A percentile compares a stretch with the other conserved stretches of the same genome.
These are phyloP conservation scores for Enteromius afrohamiltoni DNA, from an alignment of 2,797 vertebrate species.

Conservation along the genomic window DNA sequence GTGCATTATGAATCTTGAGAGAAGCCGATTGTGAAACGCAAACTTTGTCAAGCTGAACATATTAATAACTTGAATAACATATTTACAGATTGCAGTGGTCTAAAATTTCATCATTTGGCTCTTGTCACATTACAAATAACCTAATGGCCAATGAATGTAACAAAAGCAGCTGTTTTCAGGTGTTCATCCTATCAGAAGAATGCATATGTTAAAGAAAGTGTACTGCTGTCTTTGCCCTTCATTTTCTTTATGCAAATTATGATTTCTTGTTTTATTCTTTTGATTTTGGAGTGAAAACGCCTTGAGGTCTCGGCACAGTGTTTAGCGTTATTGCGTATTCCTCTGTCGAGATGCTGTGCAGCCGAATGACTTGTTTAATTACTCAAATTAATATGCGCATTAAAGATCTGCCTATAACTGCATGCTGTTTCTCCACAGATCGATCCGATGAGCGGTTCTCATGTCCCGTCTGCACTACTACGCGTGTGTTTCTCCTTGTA, in stretches of 20 bases:
- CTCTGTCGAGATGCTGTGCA: constrained; percentile 6
- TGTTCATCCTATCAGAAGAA: neutral
- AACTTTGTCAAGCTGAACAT: neutral
- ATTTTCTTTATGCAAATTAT: neutral
- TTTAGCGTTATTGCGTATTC: constrained; percentile 1
- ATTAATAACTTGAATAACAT: neutral
- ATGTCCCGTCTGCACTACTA: constrained; percentile 70
- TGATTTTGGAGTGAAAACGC: neutral
- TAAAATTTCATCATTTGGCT: constrained; percentile 11
- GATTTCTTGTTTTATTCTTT: neutral
- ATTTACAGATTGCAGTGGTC: neutral
- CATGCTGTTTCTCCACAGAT: constrained; percentile 20
- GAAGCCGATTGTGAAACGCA: neutral
- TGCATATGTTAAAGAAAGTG: neutral
- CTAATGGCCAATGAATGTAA: constrained; percentile 14
- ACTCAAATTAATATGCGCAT: neutral
- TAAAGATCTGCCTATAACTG: constrained; percentile 10
- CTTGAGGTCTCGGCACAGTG: neutral
- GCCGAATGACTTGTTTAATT: neutral
- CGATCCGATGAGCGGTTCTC: constrained; percentile 30
- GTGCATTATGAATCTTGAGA: neutral
- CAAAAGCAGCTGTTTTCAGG: neutral
- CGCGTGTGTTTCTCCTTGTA: constrained; percentile 69
- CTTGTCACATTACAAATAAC: neutral
- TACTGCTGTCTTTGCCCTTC: neutral